Conservation (phyloP, 2,888 invertebrate genomes). For the Tiliacea aurago region DNA sequence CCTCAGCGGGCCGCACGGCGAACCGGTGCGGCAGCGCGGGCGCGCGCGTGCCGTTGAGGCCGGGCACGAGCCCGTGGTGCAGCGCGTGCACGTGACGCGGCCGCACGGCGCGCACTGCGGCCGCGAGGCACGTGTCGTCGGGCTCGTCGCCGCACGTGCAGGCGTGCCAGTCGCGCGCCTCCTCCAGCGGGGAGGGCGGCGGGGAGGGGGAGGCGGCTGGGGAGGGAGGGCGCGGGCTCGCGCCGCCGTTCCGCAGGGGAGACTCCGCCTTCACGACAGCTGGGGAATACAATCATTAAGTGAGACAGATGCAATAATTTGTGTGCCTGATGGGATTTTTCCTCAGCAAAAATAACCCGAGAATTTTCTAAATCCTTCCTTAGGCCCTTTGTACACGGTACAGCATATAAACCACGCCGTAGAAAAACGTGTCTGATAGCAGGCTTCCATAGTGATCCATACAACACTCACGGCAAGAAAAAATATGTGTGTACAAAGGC, state of each 20-base stretch:
- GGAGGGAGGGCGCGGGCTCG: slow-evolving; percentile 46
- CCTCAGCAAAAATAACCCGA: too few relatives aligned
- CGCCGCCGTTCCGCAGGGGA: slow-evolving; percentile 82
- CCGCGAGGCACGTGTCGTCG: slow-evolving; percentile 79
- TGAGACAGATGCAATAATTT: not conserved
- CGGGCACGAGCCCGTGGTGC: slow-evolving; percentile 89
- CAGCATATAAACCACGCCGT: too few relatives aligned
- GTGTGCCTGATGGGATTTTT: too few relatives aligned
- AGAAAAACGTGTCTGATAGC: too few relatives aligned
- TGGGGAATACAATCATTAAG: slow-evolving; percentile 49
- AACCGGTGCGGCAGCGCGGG: slow-evolving; percentile 80
- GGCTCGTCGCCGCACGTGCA: slow-evolving; percentile 80
- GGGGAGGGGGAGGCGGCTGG: slow-evolving; percentile 64
- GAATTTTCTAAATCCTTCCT: too few relatives aligned
- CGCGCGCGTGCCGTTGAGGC: slow-evolving; percentile 91
- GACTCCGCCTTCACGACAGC: slow-evolving; percentile 78
- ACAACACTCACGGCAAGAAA: too few relatives aligned
- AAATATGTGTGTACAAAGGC: too few relatives aligned
- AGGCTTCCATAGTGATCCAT: too few relatives aligned
- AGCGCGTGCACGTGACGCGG: slow-evolving; percentile 89
- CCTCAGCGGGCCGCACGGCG: slow-evolving; percentile 81
- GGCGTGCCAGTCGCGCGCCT: slow-evolving; percentile 75
- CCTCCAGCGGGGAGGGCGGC: slow-evolving; percentile 73
- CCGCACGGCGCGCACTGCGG: slow-evolving; percentile 80
- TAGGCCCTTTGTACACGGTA: too few relatives aligned